A percentile compares a stretch with the other conserved stretches of the same genome.
Conservation (phyloP, 2,797 vertebrate genomes). For the Hipposideros larvatus region DNA sequence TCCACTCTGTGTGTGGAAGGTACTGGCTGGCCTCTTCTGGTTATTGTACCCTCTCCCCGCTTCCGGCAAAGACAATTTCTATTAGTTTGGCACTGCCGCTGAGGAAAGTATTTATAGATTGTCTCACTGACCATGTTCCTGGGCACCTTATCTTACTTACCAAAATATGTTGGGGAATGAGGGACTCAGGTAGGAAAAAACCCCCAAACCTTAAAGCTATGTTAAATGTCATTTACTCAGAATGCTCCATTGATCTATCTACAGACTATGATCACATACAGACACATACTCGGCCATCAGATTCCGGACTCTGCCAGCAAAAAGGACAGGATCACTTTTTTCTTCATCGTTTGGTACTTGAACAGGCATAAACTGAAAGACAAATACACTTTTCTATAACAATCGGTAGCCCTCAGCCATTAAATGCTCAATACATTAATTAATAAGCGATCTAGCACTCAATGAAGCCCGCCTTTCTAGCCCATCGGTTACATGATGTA, state of each 20-base stretch:
- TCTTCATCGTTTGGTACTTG: slow-evolving; percentile 94
- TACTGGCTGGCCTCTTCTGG: not conserved
- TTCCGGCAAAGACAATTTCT: not conserved
- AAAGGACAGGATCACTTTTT: slow-evolving; percentile 92
- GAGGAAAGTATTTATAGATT: not conserved
- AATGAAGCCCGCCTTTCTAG: not conserved
- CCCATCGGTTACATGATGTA: accelerated
- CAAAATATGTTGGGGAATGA: not conserved
- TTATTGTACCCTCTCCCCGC: not conserved
- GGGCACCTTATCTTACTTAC: not conserved
- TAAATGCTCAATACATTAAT: not conserved
- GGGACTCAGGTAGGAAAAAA: not conserved
- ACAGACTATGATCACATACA: not conserved
- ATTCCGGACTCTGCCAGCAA: slow-evolving; percentile 92
- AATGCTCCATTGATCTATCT: not conserved
- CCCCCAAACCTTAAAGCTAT: not conserved
- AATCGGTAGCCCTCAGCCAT: not conserved
- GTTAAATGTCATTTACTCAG: not conserved
- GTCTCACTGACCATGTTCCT: not conserved
- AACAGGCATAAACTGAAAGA: slow-evolving; percentile 94
- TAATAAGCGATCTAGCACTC: not conserved
- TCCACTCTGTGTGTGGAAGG: not conserved
- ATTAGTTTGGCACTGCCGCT: not conserved
- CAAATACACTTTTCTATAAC: slow-evolving; percentile 23
- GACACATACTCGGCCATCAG: slow-evolving; percentile 94